Evolutionary conservation across 2,888 invertebrate species (phyloP), one percentile per base, ranked within the genome.

Genomic region (Plagodis pulveraria): DNA sequence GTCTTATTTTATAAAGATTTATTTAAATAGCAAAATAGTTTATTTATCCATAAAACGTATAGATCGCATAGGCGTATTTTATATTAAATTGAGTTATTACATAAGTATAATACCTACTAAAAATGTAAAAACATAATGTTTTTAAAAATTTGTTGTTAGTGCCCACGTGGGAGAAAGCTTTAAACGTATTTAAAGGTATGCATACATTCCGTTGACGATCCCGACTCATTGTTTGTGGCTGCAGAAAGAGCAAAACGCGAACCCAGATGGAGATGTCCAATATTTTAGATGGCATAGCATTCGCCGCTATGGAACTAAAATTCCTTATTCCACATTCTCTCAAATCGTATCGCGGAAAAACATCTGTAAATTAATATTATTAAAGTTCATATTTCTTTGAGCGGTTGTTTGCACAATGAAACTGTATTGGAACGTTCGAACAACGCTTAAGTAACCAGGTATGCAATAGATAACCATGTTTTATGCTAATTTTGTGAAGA

Each of bases 281-380:
- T 92, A 92, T 92, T 92, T 92, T 90, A 91, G 91, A 91, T 92
- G 90, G 91, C 91, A 91, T 89, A 90, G 91, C 91, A 89, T 84
- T 90, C 87, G 86, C 84, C 83, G 90, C 87, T 84, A 89, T 88
- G 87, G 84, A 88, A 85, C 88, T 89, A 85, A 83, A 87, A 91
- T 91, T 92, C 89, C 83, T 81, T 76, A 73, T 78, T 78, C 82
- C 81, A 86, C 88, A 87, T 90, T 85, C 84, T 70, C 75, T 63
- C 62, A 70, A 65, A 71, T 62, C 52, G 63, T 45, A 60, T 70
- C 62, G 66, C 54, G 68, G 68, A 86, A 82, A 81, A 72, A 66
- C 76, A 67, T 66, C 84, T 83, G 75, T 87, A 87, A 75, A 74
- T 62, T 66, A 66, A 74, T 71, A 67, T 62, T 10, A 9, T 50